phyloP scores from a whole-genome alignment of 2,888 invertebrate species.

The Odontocolon sp. region DNA sequence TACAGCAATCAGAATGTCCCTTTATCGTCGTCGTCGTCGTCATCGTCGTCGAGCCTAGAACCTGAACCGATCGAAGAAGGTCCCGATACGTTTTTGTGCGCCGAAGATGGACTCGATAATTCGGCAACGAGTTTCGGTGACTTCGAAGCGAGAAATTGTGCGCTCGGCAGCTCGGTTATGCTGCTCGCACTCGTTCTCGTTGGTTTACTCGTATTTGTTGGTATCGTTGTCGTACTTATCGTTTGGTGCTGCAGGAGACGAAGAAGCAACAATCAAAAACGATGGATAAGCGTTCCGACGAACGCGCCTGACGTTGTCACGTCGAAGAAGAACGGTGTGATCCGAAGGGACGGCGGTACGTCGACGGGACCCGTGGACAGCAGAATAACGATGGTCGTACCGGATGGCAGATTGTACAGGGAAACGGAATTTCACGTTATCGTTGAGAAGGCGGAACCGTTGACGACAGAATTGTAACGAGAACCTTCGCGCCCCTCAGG shows the following conservation, averaged over 20 bases:
- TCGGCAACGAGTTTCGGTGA: conserved; percentile 70
- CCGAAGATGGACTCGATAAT: conserved; percentile 65
- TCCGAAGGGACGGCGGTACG: conserved; percentile 74
- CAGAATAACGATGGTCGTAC: conserved; percentile 85
- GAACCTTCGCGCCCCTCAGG: conserved; percentile 69
- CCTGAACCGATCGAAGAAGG: conserved; percentile 71
- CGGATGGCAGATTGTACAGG: conserved; percentile 90
- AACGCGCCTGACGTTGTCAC: conserved; percentile 77
- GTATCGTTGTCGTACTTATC: conserved; percentile 65
- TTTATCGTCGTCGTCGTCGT: too few species aligned
- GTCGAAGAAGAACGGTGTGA: conserved; percentile 82
- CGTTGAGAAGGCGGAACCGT: conserved; percentile 91
- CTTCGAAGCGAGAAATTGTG: conserved; percentile 73
- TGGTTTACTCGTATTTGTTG: conserved; percentile 63
- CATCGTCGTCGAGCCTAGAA: conserved; percentile 48
- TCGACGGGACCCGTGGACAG: conserved; percentile 74
- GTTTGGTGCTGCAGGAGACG: conserved; percentile 77
- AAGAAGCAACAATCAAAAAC: conserved; percentile 77
- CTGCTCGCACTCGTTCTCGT: conserved; percentile 69
- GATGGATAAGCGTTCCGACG: conserved; percentile 79
- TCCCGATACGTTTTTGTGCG: conserved; percentile 74
- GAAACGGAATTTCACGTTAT: conserved; percentile 94
- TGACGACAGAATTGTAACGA: conserved; percentile 89
- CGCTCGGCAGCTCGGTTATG: conserved; percentile 72
- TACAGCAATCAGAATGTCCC: conserved; percentile 58